Evolutionary conservation across 2,888 invertebrate genomes (phyloP).

Genomic region (Scrobipalpa costella): DNA sequence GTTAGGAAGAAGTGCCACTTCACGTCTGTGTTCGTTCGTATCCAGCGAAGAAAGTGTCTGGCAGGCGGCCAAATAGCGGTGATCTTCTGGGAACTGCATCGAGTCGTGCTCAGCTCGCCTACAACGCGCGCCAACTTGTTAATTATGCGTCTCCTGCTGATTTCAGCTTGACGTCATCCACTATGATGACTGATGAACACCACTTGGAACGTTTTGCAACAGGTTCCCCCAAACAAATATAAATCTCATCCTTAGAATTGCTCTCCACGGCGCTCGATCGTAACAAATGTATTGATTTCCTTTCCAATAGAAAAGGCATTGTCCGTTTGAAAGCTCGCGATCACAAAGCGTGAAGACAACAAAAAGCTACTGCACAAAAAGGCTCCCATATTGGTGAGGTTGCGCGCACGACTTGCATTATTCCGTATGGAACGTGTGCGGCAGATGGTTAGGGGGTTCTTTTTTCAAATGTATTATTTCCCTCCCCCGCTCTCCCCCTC

Average conservation of each 20-base stretch:
- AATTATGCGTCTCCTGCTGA: conserved; percentile 48
- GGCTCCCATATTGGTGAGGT: conserved; percentile 62
- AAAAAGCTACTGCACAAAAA: conserved; percentile 74
- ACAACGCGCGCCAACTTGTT: conserved; percentile 53
- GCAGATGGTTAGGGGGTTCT: conserved; percentile 78
- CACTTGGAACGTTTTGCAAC: conserved; percentile 19
- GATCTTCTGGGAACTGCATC: conserved; percentile 69
- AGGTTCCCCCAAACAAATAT: conserved; percentile 37
- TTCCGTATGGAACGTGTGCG: conserved; percentile 69
- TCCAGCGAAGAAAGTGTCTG: conserved; percentile 57
- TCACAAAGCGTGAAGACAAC: conserved; percentile 74
- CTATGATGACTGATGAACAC: conserved; percentile 30
- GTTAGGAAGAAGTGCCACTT: conserved; percentile 52
- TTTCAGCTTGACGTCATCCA: conserved; percentile 29
- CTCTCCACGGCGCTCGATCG: conserved; percentile 39
- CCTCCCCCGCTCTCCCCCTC: conserved; percentile 53
- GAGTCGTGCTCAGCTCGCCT: conserved; percentile 39
- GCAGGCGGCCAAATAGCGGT: conserved; percentile 61
- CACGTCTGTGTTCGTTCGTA: conserved; percentile 43
- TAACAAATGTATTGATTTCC: conserved; percentile 69
- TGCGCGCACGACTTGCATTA: conserved; percentile 73
- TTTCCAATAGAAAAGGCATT: conserved; percentile 67
- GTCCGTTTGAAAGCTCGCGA: conserved; percentile 69
- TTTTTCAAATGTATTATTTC: conserved; percentile 75
- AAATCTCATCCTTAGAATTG: conserved; percentile 36